Evolutionary conservation across 2,113 vertebrate species (phyloP), one percentile per base, ranked within the genome.

Genomic region (Laterallus jamaicensis): DNA sequence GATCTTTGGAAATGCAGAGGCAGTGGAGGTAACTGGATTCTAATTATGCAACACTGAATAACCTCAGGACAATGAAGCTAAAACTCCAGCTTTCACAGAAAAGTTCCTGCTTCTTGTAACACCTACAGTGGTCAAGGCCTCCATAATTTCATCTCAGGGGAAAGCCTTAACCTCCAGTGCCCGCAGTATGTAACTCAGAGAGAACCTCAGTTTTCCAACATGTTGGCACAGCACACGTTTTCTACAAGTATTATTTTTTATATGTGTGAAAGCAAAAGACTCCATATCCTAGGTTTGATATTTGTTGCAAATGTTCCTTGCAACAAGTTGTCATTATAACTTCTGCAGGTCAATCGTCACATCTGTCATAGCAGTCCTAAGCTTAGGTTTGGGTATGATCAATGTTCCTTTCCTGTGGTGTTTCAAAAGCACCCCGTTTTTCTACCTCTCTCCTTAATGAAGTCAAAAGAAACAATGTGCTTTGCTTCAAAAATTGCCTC

Each of bases 1-100:
- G 93, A 95, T 95, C 94, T 90, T 77, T 86, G 75, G 80, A 93
- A 92, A 75, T 32, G 67, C 75, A 82, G 71, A 90, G 19, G 82
- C 82, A 68, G 49, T 52, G 42, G 37, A 92, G 67, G 79, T 75
- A 86, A 54, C 77, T 31, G 47, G 42, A 60, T 29, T 62, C 47
- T 93, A 86, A 94, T 95, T 95, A 84, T 58, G 42, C 56, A 50
- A 37, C 19, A 47, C 25, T 3, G 26, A 95, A 87, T 94, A 94
- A 73, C 62, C 54, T 31, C 66, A 63, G 91, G 70, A 94, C 92
- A 95, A 66, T 31, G 54, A 82, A 92, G 31, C 16, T 82, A 62
- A 92, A 91, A n/a, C 54, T 84, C 29, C 39, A 76, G 35, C 50
- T 84, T 73, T 75, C 50, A 25, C 9, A n/a, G 44, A 29, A 35